Evolutionary conservation across 2,888 invertebrate genomes (phyloP).

Genomic region (Glyphotaelius pellucidus): DNA sequence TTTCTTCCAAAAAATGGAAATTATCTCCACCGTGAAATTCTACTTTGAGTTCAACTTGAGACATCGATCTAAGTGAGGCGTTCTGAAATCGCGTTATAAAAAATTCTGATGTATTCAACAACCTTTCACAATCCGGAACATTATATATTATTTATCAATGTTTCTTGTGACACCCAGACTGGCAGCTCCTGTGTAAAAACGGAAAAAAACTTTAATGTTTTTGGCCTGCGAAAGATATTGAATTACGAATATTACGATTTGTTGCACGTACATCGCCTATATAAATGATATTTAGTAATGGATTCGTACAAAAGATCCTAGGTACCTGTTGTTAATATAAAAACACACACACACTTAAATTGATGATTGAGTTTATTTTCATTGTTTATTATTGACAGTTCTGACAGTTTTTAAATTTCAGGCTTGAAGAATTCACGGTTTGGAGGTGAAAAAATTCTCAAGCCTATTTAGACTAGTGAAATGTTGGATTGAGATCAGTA

Average conservation of each 20-base stretch:
- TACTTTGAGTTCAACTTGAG: background rate
- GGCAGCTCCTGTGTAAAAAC: background rate
- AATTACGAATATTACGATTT: background rate
- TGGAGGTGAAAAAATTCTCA: no score
- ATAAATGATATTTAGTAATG: no score
- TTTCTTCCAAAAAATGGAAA: background rate
- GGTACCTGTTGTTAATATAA: no score
- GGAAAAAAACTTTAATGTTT: background rate
- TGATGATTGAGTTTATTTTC: no score
- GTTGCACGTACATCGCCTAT: no score
- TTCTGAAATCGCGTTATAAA: background rate
- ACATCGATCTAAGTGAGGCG: background rate
- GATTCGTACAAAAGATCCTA: no score
- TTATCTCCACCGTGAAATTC: background rate
- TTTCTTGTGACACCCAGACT: background rate
- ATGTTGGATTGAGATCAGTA: no score
- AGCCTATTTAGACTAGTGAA: no score
- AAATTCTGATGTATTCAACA: background rate
- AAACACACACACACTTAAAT: no score
- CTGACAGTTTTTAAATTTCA: no score
- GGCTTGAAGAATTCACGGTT: no score
- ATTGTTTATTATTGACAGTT: no score
- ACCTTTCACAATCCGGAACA: background rate
- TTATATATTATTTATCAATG: background rate
- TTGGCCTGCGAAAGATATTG: background rate